A percentile compares a stretch with the other conserved stretches of the same genome.
Evolutionary conservation across 2,113 vertebrate genomes (phyloP).

Genomic region (Varanus salvator): DNA sequence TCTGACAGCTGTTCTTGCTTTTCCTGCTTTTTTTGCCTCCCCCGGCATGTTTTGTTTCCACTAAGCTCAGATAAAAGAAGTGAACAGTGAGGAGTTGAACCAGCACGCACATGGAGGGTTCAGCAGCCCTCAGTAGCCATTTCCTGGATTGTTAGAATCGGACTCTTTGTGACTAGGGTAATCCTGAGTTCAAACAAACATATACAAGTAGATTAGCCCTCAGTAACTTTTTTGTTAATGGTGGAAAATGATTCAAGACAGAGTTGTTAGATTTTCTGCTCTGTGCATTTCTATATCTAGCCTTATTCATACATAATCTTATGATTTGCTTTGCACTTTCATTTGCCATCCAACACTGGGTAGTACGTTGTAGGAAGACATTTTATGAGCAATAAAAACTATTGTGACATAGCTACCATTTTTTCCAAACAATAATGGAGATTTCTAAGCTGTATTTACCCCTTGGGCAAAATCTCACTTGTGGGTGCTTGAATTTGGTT

Average conservation of each 20-base stretch:
- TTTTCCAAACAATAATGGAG: neutral
- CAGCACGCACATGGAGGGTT: neutral
- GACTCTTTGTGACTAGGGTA: neutral
- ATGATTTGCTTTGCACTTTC: neutral
- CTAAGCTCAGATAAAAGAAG: neutral
- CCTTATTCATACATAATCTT: neutral
- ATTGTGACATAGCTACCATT: neutral
- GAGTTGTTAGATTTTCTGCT: neutral
- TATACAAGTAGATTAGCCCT: neutral
- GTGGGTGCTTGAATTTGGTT: neutral
- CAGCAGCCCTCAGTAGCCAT: neutral
- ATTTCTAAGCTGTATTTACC: neutral
- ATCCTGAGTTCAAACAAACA: neutral
- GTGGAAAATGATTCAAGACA: neutral
- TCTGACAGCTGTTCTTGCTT: neutral
- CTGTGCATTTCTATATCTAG: neutral
- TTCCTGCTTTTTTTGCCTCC: neutral
- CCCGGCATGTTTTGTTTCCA: neutral
- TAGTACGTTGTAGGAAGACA: neutral
- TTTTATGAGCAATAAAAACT: neutral
- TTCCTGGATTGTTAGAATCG: neutral
- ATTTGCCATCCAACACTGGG: neutral
- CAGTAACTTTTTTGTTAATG: neutral
- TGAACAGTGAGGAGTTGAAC: neutral
- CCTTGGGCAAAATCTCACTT: neutral